Evolutionary conservation across 2,888 invertebrate genomes (phyloP), one percentile per base, ranked within the genome.

Genomic region (Bombylius discolor): DNA sequence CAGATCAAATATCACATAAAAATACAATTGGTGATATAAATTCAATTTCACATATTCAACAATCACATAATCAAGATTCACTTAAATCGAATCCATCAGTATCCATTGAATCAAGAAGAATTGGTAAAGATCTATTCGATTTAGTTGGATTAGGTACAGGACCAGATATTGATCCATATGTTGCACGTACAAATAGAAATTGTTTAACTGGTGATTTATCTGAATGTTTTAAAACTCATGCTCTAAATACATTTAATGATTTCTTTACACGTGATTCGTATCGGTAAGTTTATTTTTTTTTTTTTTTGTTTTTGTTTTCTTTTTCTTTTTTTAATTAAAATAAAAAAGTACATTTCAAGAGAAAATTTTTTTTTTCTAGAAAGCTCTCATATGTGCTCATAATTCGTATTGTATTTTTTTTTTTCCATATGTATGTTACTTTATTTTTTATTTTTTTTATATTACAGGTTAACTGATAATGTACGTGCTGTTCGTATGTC

Each of bases 221-320:
- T 0, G 89, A 89, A 67, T 90, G 89, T 68, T 89, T 90, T 69
- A 89, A 90, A 67, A 89, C 87, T 0, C 83, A 85, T 62, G 89
- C 89, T 0, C 70, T 90, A 52, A 77, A 79, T 55, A 84, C 85
- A 0, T 83, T 90, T 56, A 84, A 87, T 53, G 87, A 88, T 55
- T 88, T 90, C 70, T 89, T 90, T 67, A 80, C 81, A 65, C 81
- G 83, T 64, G 81, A 78, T 52, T 73, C 77, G 61, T 81, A 81
- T 63, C 57, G 64, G 75, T 75, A 65, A 66, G 68, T 62, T 47
- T 13, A 31, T 8, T 33, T 7, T 11, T 1, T 11, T 11, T 42
- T 1, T 44, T 42, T 1, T 14, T 8, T 9, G 9, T 14, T 51
- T 36, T 36, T 6, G 1, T 36, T 36, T 36, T 6, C 9, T 36